Percentiles rank a stretch among this genome's conserved stretches.
These are phyloP conservation scores for Formica selysi DNA, from an alignment of 1,140 invertebrate species.

Conservation along the genomic window DNA sequence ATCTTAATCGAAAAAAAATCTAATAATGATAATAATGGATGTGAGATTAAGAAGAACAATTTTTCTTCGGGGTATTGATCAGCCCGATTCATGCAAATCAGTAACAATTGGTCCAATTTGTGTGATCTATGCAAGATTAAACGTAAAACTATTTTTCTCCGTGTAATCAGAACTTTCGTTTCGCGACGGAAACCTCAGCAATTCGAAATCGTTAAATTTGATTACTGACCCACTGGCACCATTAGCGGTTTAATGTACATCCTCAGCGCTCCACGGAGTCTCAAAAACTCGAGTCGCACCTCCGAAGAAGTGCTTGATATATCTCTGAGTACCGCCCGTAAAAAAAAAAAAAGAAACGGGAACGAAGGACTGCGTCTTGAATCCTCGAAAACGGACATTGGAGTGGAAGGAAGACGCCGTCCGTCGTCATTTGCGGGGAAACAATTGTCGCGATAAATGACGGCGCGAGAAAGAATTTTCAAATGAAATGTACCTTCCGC, in stretches of 20 bases:
- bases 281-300: slow-evolving; percentile 11
- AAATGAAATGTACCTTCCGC: slow-evolving; percentile 41
- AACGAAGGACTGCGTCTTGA: slow-evolving; percentile 35
- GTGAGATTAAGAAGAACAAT: background rate
- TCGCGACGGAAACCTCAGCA: background rate
- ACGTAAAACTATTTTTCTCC: background rate
- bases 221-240: slow-evolving; percentile 13
- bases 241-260: slow-evolving; percentile 24
- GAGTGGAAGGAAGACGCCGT: background rate
- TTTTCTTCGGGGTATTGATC: background rate
- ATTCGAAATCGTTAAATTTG: slow-evolving; percentile 37
- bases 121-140: background rate
- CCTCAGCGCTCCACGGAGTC: slow-evolving; percentile 13
- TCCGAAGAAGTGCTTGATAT: slow-evolving; percentile 53
- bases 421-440: background rate
- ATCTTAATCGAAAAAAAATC: background rate
- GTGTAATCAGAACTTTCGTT: slow-evolving; percentile 24
- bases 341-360: background rate
- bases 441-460: slow-evolving; percentile 41
- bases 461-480: slow-evolving; percentile 31
- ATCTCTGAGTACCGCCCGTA: background rate
- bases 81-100: too few species aligned
- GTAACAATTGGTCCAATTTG: background rate
- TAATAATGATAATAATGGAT: background rate
- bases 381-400: slow-evolving; percentile 47